A percentile compares a stretch with the other conserved stretches of the same genome.
Evolutionary conservation across 2,797 vertebrate genomes (phyloP).

Genomic region (Babyrousa celebensis): DNA sequence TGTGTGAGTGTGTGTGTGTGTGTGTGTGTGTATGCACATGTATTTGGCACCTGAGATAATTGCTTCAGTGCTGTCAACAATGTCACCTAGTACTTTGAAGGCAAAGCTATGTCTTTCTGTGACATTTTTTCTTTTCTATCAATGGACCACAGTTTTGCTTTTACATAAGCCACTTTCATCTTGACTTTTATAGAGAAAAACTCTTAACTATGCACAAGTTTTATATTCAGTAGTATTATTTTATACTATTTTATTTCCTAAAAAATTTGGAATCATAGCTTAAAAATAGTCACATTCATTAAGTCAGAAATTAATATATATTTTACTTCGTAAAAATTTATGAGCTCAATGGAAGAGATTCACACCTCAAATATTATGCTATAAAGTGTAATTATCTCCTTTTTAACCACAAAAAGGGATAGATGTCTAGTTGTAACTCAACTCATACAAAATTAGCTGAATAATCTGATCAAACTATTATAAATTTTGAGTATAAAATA

Average conservation of each 20-base stretch:
- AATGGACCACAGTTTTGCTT: neutral
- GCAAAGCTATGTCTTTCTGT: neutral
- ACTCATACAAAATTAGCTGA: conserved; percentile 17
- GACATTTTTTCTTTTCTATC: conserved; percentile 19
- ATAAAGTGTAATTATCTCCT: neutral
- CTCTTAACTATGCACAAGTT: neutral
- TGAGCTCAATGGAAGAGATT: neutral
- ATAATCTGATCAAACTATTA: neutral
- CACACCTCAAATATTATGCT: neutral
- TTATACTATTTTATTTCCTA: conserved; percentile 29
- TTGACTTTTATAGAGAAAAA: neutral
- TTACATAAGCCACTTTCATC: conserved; percentile 12
- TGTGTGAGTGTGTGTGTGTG: too few species aligned
- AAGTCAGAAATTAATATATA: neutral
- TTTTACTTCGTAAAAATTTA: conserved; percentile 38
- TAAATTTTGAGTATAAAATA: neutral
- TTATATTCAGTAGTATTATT: conserved; percentile 6
- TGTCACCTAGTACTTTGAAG: conserved; percentile 42
- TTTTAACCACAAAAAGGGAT: neutral
- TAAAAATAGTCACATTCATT: neutral
- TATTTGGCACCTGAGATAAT: neutral
- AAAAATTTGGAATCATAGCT: neutral
- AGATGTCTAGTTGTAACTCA: neutral
- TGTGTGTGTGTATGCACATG: neutral
- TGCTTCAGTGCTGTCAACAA: neutral